Conservation (phyloP, 1,140 invertebrate species). For the Drosophila melanica region DNA sequence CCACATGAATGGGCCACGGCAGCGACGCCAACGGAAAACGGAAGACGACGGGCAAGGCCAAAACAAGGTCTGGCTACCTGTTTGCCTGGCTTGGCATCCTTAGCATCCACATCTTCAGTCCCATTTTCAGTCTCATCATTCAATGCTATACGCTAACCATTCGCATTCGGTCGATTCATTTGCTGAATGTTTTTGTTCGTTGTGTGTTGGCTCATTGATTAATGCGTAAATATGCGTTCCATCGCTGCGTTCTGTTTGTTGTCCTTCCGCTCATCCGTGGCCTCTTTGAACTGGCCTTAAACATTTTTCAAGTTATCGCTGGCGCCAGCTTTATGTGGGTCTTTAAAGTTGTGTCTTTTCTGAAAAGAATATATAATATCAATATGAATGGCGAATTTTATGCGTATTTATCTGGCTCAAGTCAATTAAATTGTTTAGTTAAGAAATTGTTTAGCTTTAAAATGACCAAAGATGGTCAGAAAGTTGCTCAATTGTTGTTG, state of each 20-base stretch:
- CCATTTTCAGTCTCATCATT: slow-evolving; percentile 2
- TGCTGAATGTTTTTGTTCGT: slow-evolving; percentile 25
- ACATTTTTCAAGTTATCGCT: not conserved
- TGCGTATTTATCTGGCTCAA: too few species aligned
- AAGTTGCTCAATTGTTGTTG: too few species aligned
- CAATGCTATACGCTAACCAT: slow-evolving; percentile 20
- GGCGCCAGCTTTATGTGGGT: not conserved
- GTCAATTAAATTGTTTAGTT: too few species aligned
- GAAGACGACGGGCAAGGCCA: slow-evolving; percentile 16
- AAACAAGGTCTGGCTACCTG: slow-evolving; percentile 37
- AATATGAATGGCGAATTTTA: too few species aligned
- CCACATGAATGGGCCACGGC: slow-evolving; percentile 56
- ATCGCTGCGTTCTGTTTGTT: slow-evolving; percentile 50
- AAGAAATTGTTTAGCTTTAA: too few species aligned
- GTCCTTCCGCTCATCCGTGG: slow-evolving; percentile 39
- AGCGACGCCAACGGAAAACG: slow-evolving; percentile 2
- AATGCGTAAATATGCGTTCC: slow-evolving; percentile 77
- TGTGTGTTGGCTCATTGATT: slow-evolving; percentile 72
- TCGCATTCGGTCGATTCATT: slow-evolving; percentile 44
- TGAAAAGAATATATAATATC: too few species aligned
- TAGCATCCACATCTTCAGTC: not conserved
- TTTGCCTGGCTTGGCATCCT: not conserved
- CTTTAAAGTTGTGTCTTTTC: not conserved
- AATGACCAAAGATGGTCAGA: too few species aligned
- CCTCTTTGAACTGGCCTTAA: slow-evolving; percentile 25